Evolutionary conservation across 2,113 vertebrate genomes (phyloP).

Genomic region (Pithys albifrons): DNA sequence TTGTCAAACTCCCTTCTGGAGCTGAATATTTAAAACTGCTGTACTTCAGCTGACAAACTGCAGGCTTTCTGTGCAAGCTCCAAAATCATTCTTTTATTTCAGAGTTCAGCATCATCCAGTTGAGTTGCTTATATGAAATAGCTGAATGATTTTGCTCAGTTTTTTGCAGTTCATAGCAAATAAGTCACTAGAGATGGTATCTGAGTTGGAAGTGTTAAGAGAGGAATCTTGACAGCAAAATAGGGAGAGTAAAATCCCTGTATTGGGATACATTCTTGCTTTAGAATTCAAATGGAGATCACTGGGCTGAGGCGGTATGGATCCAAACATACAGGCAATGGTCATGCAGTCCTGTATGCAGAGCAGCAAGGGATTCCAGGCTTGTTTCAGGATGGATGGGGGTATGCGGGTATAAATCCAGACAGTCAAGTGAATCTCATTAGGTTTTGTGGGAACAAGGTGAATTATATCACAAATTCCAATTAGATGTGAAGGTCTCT

Average conservation of each 20-base stretch:
- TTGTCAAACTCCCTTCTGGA: slow-evolving; percentile 37
- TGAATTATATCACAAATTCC: background rate
- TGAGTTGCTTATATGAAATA: background rate
- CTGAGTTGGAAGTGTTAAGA: background rate
- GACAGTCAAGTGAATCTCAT: background rate
- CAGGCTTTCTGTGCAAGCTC: background rate
- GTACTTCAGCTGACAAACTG: background rate
- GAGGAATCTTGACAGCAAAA: background rate
- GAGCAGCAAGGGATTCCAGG: background rate
- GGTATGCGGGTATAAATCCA: background rate
- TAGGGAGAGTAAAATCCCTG: background rate
- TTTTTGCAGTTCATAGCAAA: background rate
- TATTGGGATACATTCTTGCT: background rate
- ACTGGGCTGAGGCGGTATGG: background rate
- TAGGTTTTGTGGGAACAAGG: background rate
- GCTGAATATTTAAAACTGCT: background rate
- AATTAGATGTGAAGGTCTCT: background rate
- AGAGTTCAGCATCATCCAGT: background rate
- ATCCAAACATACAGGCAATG: background rate
- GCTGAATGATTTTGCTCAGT: background rate
- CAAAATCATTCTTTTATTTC: background rate
- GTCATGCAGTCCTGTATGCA: background rate
- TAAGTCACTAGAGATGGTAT: background rate
- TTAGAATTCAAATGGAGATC: background rate
- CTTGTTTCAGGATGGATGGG: background rate